Base-by-base conservation (phyloP, 2,797 vertebrate genomes). In the Percopsis omiscomaycus region DNA sequence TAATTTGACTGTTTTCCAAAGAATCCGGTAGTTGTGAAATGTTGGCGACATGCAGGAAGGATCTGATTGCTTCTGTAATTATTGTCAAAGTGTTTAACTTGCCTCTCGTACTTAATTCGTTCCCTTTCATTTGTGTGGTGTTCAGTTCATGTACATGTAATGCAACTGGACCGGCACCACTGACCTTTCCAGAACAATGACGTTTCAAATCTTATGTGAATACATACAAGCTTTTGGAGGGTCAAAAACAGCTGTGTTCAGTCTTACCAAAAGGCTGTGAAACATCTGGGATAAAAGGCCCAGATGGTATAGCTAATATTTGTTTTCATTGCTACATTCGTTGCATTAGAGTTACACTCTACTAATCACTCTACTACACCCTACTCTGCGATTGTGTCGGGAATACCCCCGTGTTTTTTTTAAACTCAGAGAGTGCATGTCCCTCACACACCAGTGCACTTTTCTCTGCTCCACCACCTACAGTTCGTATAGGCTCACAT, bases 1-100 rank as follows among this genome's bases (percentile, higher is more conserved):
- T 86, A 86, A 88, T 86, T 86, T 85, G 89, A 89, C 81, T 80
- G 74, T 84, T 88, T 88, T 86, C 85, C 82, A 87, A 59, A 81
- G 70, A 66, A 81, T 77, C 77, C 64, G 81, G 87, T 78, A 85
- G 85, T 88, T 16, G 50, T 86, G 81, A 89, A 85, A 82, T 87
- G 89, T 78, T 86, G 88, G 75, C 58, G 73, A 42, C 65, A 42
- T 42, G 56, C 85, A 84, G 86, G 88, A 91, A 89, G 85, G 86
- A 89, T 84, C 83, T 82, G 80, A 84, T 84, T 76, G 78, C 80
- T 87, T 86, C 81, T 74, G 82, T 89, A 89, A 91, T 90, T 86
- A 86, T 78, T 87, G 86, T 84, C 79, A 79, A 78, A 84, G 84
- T 81, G 82, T 84, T 78, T 86, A 81, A 84, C 73, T 83, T 59